Percentiles rank a stretch among this genome's conserved stretches.
Conservation (phyloP, 2,113 vertebrate species). For the Hippocampus zosterae region DNA sequence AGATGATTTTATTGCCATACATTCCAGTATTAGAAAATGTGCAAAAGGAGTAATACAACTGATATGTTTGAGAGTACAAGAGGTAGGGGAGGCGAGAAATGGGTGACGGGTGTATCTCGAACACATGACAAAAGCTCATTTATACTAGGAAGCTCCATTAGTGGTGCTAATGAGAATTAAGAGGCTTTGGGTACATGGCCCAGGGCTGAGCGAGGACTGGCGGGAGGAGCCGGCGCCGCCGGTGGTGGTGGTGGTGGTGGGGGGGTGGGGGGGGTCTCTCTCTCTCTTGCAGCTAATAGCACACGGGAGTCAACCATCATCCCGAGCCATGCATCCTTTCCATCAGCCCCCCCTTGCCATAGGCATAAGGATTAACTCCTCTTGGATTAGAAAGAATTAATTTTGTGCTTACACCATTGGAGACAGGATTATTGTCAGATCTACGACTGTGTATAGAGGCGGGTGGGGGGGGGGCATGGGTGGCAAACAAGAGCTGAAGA, state of each 20-base stretch:
- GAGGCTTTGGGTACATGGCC: constrained; percentile 63
- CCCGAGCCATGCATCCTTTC: constrained; percentile 31
- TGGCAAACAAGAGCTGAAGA: constrained; percentile 36
- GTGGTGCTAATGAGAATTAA: constrained; percentile 72
- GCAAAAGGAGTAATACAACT: not conserved
- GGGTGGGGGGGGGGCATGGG: constrained; percentile 35
- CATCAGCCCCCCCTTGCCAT: constrained; percentile 44
- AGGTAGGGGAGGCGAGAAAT: constrained; percentile 6
- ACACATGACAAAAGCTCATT: constrained; percentile 69
- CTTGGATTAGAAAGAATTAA: constrained; percentile 73
- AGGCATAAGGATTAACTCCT: constrained; percentile 67
- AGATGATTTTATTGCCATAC: not conserved
- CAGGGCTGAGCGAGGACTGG: constrained; percentile 35
- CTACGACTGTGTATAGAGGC: constrained; percentile 54
- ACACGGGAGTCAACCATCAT: constrained; percentile 55
- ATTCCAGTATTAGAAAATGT: not conserved
- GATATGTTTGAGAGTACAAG: not conserved
- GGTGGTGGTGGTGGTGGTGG: too few species aligned
- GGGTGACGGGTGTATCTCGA: constrained; percentile 40
- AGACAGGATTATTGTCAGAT: constrained; percentile 69
- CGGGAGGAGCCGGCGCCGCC: not conserved
- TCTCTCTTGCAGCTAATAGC: constrained; percentile 21
- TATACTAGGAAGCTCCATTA: constrained; percentile 68
- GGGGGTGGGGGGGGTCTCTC: constrained; percentile 18
- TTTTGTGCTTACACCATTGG: constrained; percentile 75